Evolutionary conservation across 2,888 invertebrate genomes (phyloP), one percentile per base, ranked within the genome.

Genomic region (Folsomia manolachei): DNA sequence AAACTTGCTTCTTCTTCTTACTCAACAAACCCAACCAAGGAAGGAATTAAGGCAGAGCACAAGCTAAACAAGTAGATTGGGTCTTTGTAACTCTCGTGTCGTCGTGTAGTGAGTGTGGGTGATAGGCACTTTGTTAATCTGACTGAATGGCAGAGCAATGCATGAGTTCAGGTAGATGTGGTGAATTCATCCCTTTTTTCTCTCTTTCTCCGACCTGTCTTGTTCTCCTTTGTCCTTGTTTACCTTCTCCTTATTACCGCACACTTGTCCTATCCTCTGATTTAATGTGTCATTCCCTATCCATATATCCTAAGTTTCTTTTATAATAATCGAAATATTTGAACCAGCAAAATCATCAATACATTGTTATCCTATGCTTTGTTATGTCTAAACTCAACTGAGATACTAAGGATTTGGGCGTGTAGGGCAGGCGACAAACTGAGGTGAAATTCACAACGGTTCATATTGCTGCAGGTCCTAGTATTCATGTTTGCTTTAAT

Each of bases 81-180:
- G 39, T 14, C 39, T 39, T 39, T 39, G 39, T 39, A 39, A 14
- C 39, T 39, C 7, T 4, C 14, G 39, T 39, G 39, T 14, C 4
- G 69, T 7, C 60, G 71, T 69, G 69, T 7, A 65, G 71, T 69
- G 70, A 74, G 71, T 71, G 71, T 74, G 67, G 69, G 74, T 70
- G 74, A 74, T 71, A 74, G 68, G 69, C 70, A 74, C 65, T 74
- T 71, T 71, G 71, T 71, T 71, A 51, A 66, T 66, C 7, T 39
- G n/a, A n/a, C n/a, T n/a, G 39, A 39, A 39, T 39, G 39, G 39
- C 14, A 39, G n/a, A n/a, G n/a, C n/a, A n/a, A n/a, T n/a, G n/a
- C n/a, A n/a, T n/a, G n/a, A n/a, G n/a, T n/a, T n/a, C n/a, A 39
- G 4, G 39, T 39, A 9, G 39, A 4, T 39, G 4, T 39, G 39